Percentiles rank a stretch among this genome's conserved stretches.
Conservation (phyloP, 2,888 invertebrate species). For the Agonopterix heracliana region DNA sequence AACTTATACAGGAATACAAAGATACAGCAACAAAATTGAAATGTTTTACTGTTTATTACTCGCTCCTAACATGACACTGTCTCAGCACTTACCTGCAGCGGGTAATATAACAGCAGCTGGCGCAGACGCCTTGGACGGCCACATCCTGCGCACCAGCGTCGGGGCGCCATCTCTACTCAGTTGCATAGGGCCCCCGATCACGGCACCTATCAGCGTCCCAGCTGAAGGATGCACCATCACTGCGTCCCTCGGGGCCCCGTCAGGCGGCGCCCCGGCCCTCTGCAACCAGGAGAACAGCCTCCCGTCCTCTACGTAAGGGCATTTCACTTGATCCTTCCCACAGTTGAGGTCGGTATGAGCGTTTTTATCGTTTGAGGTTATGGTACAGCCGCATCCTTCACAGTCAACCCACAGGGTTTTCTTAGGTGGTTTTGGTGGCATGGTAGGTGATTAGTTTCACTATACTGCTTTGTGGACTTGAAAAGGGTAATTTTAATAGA, state of each 20-base stretch:
- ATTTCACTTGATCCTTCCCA: slow-evolving; percentile 57
- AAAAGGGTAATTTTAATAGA: background rate
- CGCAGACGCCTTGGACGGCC: slow-evolving; percentile 63
- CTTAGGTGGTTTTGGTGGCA: slow-evolving; percentile 69
- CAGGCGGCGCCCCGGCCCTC: slow-evolving; percentile 44
- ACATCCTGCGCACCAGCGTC: slow-evolving; percentile 57
- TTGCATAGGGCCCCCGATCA: slow-evolving; percentile 56
- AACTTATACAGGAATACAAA: too few species aligned
- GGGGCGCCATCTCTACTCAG: slow-evolving; percentile 54
- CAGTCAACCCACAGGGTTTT: slow-evolving; percentile 79
- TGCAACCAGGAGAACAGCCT: slow-evolving; percentile 56
- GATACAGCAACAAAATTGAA: too few species aligned
- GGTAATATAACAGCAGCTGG: slow-evolving; percentile 62
- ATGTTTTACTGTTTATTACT: too few species aligned
- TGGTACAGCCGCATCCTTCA: slow-evolving; percentile 73
- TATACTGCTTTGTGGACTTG: background rate
- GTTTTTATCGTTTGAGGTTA: slow-evolving; percentile 77
- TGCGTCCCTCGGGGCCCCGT: slow-evolving; percentile 53
- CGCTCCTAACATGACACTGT: background rate
- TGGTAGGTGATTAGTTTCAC: slow-evolving; percentile 13
- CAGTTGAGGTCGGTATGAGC: slow-evolving; percentile 74
- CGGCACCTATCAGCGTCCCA: slow-evolving; percentile 50
- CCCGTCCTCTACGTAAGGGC: slow-evolving; percentile 52
- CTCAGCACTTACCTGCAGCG: slow-evolving; percentile 44
- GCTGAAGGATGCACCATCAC: slow-evolving; percentile 62